These are phyloP conservation scores for Spodoptera litura DNA, from an alignment of 1,140 invertebrate species.

Conservation along the genomic window DNA sequence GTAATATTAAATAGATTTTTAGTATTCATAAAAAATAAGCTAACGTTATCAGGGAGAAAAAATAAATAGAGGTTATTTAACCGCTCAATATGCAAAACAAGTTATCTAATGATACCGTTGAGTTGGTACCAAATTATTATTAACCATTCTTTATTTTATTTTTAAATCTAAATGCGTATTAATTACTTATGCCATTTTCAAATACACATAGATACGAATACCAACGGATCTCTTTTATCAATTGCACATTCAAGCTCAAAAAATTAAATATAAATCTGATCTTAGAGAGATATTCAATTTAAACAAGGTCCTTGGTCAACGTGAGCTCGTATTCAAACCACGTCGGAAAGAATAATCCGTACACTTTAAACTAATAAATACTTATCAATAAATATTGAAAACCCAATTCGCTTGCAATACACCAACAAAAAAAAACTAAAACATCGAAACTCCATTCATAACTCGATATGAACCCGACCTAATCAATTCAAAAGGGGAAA, in stretches of 20 bases:
- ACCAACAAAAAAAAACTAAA: conserved; percentile 66
- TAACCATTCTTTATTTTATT: no score
- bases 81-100: neutral
- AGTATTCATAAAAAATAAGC: neutral
- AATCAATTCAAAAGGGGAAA: conserved; percentile 83
- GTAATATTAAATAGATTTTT: neutral
- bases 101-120: no score
- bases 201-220: no score
- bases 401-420: conserved; percentile 57
- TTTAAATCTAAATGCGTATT: no score
- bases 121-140: no score
- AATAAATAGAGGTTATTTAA: neutral
- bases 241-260: no score
- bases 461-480: conserved; percentile 77
- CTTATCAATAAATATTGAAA: conserved; percentile 65
- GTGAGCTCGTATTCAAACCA: neutral
- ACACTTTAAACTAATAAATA: conserved; percentile 59
- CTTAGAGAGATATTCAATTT: neutral
- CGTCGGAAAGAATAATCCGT: neutral
- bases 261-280: neutral
- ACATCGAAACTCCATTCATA: conserved; percentile 77
- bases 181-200: no score
- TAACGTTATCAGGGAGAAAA: neutral
- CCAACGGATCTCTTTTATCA: no score
- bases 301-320: conserved; percentile 1